Base-by-base conservation (phyloP, 2,797 vertebrate species). In the Oophaga sylvatica region DNA sequence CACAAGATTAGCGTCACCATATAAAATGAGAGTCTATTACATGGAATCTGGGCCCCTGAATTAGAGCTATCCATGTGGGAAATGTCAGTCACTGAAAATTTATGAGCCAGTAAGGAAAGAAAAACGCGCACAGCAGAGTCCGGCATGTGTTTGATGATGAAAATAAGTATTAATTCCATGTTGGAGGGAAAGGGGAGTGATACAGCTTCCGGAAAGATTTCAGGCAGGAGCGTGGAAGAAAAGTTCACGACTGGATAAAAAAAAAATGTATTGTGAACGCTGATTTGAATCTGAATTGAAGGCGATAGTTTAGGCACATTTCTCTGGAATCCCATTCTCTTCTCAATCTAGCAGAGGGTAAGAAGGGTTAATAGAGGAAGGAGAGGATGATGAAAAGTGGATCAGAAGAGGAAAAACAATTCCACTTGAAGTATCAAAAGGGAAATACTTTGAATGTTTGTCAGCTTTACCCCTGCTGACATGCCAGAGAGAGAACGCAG, bases 1-100 rank as follows among this genome's bases (percentile, higher is more conserved):
- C 31, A 81, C 31, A 12, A 22, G 26, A 16, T 83, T 20, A 91
- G 88, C 92, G 85, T 92, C 89, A 90, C 86, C 87, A 86, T 79
- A 85, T 87, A 68, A 26, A 87, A 87, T 78, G 53, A 35, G 59
- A 89, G 48, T 90, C 90, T 87, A 88, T 2, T 35, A 80, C 90
- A 91, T 75, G 67, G 70, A 53, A 91, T 67, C 41, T 71, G 83
- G 78, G 20, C 59, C 65, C n/a, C 80, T 86, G 80, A 90, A 90
- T 90, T 77, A 89, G 80, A 75, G 89, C 83, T 84, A 81, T 87
- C 76, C 75, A 90, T 75, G 88, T 83, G 83, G 77, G 12, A 65
- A 90, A 93, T 88, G 26, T 20, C 45, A 90, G n/a, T 60, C 86
- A 85, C 83, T 88, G 26, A 70, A 83, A 62, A 87, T 85, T 70